Evolutionary conservation across 2,888 invertebrate genomes (phyloP), one percentile per base, ranked within the genome.

Genomic region (Pseudoips prasinana): DNA sequence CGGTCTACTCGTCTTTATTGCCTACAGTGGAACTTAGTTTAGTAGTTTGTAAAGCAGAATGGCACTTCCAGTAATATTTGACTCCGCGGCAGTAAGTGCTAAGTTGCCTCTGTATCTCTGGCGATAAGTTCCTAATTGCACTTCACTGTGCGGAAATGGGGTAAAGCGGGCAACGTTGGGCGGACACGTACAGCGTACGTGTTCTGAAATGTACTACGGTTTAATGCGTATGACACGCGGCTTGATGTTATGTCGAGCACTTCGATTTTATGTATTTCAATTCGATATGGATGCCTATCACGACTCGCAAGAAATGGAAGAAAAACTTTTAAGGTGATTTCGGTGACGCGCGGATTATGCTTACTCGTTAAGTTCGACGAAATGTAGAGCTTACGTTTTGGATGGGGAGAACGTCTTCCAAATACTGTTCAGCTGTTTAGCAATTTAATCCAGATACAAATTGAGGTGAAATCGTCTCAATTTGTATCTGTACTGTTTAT

Each of bases 101-200:
- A 65, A 69, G 64, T 66, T 60, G 62, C 57, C 52, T 47, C 54
- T 61, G 70, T 72, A 71, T 70, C 71, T 68, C 61, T 49, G 56
- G 62, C 71, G 74, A 76, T 79, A 78, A 81, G 73, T 82, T 77
- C 72, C 72, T 82, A 80, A 82, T 81, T 82, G 79, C 74, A 77
- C 80, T 79, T 70, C 69, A 68, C 68, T 73, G 57, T 49, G 57
- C 66, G 73, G 78, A 75, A 78, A 78, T 76, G 68, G 75, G 67
- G 64, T 68, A 68, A 68, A 65, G 66, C 70, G 66, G 64, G 64
- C 69, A 64, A 61, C 62, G 63, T 61, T 48, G 63, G 64, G 56
- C 36, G 49, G 65, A 70, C 77, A 76, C 76, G 75, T 76, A 64
- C 48, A 41, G 43, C 46, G 71, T 69, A 82, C 81, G 81, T 82